Conservation (phyloP, 2,797 vertebrate genomes). For the Rhinophrynus dorsalis region DNA sequence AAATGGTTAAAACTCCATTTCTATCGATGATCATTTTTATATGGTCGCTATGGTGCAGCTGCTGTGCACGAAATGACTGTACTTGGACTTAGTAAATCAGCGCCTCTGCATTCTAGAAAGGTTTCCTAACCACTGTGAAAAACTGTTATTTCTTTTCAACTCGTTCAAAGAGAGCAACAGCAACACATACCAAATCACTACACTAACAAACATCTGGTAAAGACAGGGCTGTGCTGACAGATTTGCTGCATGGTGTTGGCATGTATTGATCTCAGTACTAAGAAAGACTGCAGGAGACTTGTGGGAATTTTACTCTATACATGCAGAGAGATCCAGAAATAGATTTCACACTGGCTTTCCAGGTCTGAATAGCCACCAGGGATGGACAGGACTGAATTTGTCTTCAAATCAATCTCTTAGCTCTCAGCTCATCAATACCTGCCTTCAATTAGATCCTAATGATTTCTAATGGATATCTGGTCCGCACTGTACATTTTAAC, state of each 20-base stretch:
- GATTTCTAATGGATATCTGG: constrained; percentile 35
- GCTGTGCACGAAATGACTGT: too few relatives aligned
- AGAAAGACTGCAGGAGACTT: not conserved
- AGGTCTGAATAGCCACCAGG: constrained; percentile 1
- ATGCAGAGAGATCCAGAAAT: constrained; percentile 3
- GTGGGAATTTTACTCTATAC: not conserved
- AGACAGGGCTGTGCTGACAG: too few relatives aligned
- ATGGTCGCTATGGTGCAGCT: too few relatives aligned
- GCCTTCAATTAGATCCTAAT: constrained; percentile 30
- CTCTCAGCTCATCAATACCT: constrained; percentile 35
- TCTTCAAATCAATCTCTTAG: constrained; percentile 18
- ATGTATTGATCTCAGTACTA: constrained; percentile 19
- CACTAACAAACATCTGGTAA: too few relatives aligned
- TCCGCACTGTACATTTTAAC: constrained; percentile 22
- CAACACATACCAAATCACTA: too few relatives aligned
- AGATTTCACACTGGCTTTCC: constrained; percentile 10
- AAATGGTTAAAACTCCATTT: too few relatives aligned
- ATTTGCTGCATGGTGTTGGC: not conserved
- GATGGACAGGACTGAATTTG: not conserved
- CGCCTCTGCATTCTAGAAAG: too few relatives aligned
- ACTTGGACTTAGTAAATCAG: too few relatives aligned
- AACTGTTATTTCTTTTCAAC: too few relatives aligned
- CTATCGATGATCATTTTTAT: too few relatives aligned
- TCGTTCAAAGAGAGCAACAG: too few relatives aligned
- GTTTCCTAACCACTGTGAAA: too few relatives aligned